Percentiles rank a stretch among this genome's conserved stretches.
Conservation (phyloP, 2,797 vertebrate genomes). For the Rhinatrema bivittatum region DNA sequence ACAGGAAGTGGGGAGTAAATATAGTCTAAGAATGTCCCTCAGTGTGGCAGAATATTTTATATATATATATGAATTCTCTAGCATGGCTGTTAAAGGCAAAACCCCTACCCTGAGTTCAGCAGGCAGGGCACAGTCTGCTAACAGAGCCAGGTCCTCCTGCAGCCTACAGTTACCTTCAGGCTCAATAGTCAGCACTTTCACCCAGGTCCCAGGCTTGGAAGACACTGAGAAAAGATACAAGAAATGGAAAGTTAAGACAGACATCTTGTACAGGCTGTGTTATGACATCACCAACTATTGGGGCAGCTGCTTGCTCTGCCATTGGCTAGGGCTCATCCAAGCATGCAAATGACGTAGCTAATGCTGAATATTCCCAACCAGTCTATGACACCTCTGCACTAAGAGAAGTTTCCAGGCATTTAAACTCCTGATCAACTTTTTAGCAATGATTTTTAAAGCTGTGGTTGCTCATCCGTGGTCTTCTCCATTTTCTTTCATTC, state of each 20-base stretch:
- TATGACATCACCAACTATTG: too few relatives aligned
- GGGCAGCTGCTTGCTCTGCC: background rate
- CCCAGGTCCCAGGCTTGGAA: conserved; percentile 88
- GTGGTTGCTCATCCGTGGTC: background rate
- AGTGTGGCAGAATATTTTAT: too few relatives aligned
- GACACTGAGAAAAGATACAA: too few relatives aligned
- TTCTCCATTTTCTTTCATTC: background rate
- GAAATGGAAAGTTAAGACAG: background rate
- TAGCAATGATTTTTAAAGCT: background rate
- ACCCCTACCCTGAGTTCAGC: conserved; percentile 72
- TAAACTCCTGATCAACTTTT: background rate
- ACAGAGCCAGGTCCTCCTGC: conserved; percentile 81
- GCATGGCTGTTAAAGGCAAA: background rate
- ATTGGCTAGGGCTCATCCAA: accelerated
- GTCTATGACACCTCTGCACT: background rate
- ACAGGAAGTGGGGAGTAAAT: background rate
- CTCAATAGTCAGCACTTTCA: conserved; percentile 90
- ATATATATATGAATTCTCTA: too few relatives aligned
- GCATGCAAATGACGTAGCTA: too few relatives aligned
- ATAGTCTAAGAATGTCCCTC: accelerated
- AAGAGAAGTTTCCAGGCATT: background rate
- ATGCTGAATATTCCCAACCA: conserved; percentile 1
- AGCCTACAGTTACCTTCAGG: conserved; percentile 69
- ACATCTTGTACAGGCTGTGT: too few relatives aligned
- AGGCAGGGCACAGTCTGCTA: conserved; percentile 85